Evolutionary conservation across 1,140 invertebrate species (phyloP), one percentile per base, ranked within the genome.

Genomic region (Drosophila jambulina): DNA sequence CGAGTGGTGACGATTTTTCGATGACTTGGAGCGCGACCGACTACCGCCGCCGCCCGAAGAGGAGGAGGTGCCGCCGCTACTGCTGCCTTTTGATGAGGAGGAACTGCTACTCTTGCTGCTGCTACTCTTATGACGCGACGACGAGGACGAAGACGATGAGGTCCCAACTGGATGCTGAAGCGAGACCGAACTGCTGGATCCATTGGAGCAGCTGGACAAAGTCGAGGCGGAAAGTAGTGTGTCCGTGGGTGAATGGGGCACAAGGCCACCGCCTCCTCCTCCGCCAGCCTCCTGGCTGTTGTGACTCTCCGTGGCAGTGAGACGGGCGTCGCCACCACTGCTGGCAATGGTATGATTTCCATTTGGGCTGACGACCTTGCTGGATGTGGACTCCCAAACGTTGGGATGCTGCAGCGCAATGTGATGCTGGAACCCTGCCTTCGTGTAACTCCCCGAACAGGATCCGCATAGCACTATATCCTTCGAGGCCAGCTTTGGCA

Each of bases 1-100:
- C 54, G 88, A 82, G 65, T 82, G 80, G 34, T 91, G 91, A 25
- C 81, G 86, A 58, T 83, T 90, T 25, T 91, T 85, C 34, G 91
- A 91, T 56, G 84, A 83, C 62, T 92, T 92, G 25, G 87, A 91
- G 23, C 91, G 91, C n/a, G 91, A 92, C 40, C 91, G 91, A 54
- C 83, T 82, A 7, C 74, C 68, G 10, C 62, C 56, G 40, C 49
- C 51, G 32, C 25, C 46, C 4, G 67, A 69, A n/a, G 83, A 23
- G 15, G 51, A 54, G 15, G 53, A 27, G 45, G 45, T 25, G 45
- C 21, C 21, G 8, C 45, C 45, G 32, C 76, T 78, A 46, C 83
- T 84, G 58, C 86, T 79, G 17, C 69, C 78, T 34, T 83, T 87
- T 10, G 84, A 86, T n/a, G 75, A 60, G 78, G 75, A 78, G 70